Base-by-base conservation (phyloP, 2,113 vertebrate species). In the Ciconia boyciana region DNA sequence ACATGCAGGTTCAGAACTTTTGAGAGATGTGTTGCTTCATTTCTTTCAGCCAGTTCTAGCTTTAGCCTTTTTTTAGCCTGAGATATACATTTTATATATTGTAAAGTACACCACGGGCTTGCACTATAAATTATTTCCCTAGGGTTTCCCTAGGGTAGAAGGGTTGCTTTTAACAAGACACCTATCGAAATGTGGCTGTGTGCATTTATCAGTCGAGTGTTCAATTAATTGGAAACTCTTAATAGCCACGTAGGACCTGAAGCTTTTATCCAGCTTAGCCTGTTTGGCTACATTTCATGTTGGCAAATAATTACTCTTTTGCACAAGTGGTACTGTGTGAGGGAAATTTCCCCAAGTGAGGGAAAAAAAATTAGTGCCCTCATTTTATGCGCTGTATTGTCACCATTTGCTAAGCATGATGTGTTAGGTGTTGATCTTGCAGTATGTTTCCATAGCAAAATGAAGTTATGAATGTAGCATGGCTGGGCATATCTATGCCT, bases 211-310 rank as follows among this genome's bases (percentile, higher is more conserved):
- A 89, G 24, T 57, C 0, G 0, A 77, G 68, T 70, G 44, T 71
- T 96, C 83, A 87, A 79, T 92, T 96, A 90, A 84, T n/a, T 87
- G 58, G 74, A 94, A 94, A 84, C 13, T 34, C 52, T 92, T 82
- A 91, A 79, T 65, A 86, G 86, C 68, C 70, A 43, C 1, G 2
- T 49, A 58, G 52, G 48, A 84, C 52, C 36, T 76, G 52, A 94
- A 89, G 49, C 69, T 94, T 91, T 90, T 89, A 72, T 76, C 55
- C 36, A 69, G 74, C 49, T 89, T 75, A 57, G 57, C 36, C 69
- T 82, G 31, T 43, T 57, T 83, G 69, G 72, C 61, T 90, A 60
- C 31, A 34, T 62, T 90, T 89, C 36, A 7, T 9, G 15, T 31
- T 80, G 54, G 49, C 17, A 74, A 93, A 93, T 52, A 89, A 78